Conservation (phyloP, 1,140 invertebrate genomes). For the Scylla paramamosain region DNA sequence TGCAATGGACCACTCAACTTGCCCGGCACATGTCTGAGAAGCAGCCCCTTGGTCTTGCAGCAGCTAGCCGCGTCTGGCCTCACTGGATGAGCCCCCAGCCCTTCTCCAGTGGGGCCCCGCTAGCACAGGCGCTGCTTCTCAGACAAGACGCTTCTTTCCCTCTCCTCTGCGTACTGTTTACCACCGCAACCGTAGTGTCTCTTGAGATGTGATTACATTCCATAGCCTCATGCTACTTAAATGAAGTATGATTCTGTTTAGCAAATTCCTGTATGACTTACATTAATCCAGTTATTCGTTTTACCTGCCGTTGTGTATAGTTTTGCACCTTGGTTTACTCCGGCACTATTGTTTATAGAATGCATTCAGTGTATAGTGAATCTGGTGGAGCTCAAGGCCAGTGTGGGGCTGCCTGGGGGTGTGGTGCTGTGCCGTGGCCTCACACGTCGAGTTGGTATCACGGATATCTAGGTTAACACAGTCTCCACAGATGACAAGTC, state of each 20-base stretch:
- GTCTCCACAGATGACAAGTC: constrained; percentile 9
- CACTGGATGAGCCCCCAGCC: constrained; percentile 67
- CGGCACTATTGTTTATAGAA: neutral
- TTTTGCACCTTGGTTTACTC: neutral
- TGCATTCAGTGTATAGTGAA: neutral
- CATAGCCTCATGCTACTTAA: neutral
- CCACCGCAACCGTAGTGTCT: neutral
- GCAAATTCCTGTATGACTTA: neutral
- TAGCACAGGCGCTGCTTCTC: neutral
- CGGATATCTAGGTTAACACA: neutral
- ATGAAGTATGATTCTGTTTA: neutral
- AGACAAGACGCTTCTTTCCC: neutral
- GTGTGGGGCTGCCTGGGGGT: neutral
- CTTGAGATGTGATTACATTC: neutral
- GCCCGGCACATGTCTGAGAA: neutral
- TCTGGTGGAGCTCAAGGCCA: constrained; percentile 16
- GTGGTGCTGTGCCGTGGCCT: neutral
- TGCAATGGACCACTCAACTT: neutral
- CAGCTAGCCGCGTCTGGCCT: constrained; percentile 56
- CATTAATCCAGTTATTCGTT: neutral
- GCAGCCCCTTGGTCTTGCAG: neutral
- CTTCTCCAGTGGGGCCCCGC: constrained; percentile 66
- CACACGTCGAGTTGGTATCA: neutral
- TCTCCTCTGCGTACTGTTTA: neutral
- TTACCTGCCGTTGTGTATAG: neutral